phyloP scores from a whole-genome alignment of 2,113 vertebrate species.

The Sminthopsis crassicaudata region DNA sequence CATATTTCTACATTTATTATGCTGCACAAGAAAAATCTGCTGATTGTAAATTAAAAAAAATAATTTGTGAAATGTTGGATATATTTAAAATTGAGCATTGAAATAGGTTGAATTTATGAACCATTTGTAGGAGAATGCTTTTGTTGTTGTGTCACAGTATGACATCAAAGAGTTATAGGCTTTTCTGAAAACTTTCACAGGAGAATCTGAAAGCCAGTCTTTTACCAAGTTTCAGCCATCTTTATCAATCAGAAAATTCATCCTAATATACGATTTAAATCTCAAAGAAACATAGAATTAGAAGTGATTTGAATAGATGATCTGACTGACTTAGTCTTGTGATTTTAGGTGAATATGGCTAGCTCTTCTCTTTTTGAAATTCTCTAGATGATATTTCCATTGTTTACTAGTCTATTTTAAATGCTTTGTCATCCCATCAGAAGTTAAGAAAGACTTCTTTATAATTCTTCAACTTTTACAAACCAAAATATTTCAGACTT shows the following conservation, averaged over 20 bases:
- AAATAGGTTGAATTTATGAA: slow-evolving; percentile 44
- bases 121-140: neutral
- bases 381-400: neutral
- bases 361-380: slow-evolving; percentile 9
- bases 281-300: slow-evolving; percentile 17
- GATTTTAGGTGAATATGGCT: neutral
- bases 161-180: slow-evolving; percentile 6
- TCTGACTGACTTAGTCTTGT: slow-evolving; percentile 5
- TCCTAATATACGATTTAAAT: slow-evolving; percentile 21
- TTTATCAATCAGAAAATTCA: slow-evolving; percentile 36
- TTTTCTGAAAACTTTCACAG: slow-evolving; percentile 33
- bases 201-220: slow-evolving; percentile 30
- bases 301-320: slow-evolving; percentile 17
- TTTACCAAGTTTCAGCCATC: slow-evolving; percentile 47
- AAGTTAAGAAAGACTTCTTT: slow-evolving; percentile 12
- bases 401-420: slow-evolving; percentile 29
- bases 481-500: slow-evolving; percentile 14
- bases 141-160: neutral
- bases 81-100: slow-evolving; percentile 9
- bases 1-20: too few species aligned
- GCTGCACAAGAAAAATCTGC: neutral
- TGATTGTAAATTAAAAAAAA: slow-evolving; percentile 44
- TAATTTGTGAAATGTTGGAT: neutral
- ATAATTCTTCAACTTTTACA: neutral
- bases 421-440: slow-evolving; percentile 21